These are phyloP conservation scores for Cenopis cana DNA, from an alignment of 2,888 invertebrate genomes.

Conservation along the genomic window DNA sequence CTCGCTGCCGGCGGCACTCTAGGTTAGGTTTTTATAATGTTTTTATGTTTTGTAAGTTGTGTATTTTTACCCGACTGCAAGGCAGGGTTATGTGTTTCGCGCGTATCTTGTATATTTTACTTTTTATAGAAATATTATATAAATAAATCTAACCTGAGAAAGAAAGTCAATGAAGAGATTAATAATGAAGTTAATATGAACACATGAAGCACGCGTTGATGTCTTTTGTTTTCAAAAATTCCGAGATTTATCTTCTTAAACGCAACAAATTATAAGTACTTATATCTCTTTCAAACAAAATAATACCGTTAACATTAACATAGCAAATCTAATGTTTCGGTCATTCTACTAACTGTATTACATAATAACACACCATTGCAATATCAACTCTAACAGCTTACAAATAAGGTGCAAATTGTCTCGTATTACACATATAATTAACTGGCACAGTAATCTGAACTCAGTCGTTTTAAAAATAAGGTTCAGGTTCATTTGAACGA, in stretches of 20 bases:
- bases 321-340: slow-evolving; percentile 31
- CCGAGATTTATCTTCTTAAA: not conserved
- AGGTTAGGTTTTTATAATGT: too few relatives aligned
- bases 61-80: too few relatives aligned
- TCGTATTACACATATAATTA: not conserved
- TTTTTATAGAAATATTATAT: too few relatives aligned
- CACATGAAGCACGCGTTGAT: slow-evolving; percentile 19
- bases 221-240: slow-evolving; percentile 39
- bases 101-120: too few relatives aligned
- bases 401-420: not conserved
- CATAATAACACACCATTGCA: not conserved
- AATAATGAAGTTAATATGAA: too few relatives aligned
- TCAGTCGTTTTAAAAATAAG: not conserved
- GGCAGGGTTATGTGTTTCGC: too few relatives aligned
- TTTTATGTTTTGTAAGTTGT: too few relatives aligned
- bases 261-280: not conserved
- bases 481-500: not conserved
- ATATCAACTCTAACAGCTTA: not conserved
- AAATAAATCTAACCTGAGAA: too few relatives aligned
- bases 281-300: slow-evolving; percentile 1
- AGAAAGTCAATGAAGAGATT: too few relatives aligned
- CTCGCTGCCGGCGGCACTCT: too few relatives aligned
- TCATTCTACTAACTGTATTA: slow-evolving; percentile 1
- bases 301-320: slow-evolving; percentile 27
- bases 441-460: too few relatives aligned